Evolutionary conservation across 2,888 invertebrate genomes (phyloP), one percentile per base, ranked within the genome.

Genomic region (Sesia apiformis): DNA sequence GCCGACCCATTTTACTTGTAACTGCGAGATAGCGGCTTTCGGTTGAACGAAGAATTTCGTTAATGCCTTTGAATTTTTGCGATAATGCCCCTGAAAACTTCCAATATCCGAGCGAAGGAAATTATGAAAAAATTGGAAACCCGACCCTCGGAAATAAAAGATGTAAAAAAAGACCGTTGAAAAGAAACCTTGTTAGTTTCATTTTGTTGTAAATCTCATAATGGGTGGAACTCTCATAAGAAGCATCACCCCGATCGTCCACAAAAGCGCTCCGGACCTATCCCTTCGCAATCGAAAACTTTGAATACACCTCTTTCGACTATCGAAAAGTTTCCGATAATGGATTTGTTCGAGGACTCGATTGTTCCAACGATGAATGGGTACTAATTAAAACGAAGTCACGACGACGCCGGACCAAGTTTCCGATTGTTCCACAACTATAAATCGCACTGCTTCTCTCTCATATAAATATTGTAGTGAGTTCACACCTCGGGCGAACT

Each of bases 361-460:
- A 89, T 88, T 87, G 89, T 88, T 86, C 86, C 67, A 46, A 73
- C 83, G 80, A 87, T 89, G 87, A 90, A 90, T 89, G 87, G 88
- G 84, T 78, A 84, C 88, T 90, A 90, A 90, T 90, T 90, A 90
- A 89, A 90, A 90, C 81, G 84, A 85, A 88, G 87, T 88, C 86
- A 83, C 80, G 81, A 75, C 83, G 81, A 75, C 68, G 81, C 74
- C 70, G 80, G 85, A 81, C 84, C 77, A 83, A 87, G 78, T 86
- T 86, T 71, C 70, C 79, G 79, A 86, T 85, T 86, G 84, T 87
- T 84, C 77, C 76, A 74, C 62, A 79, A 84, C 85, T 84, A 84
- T 84, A 86, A 87, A 86, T 86, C 84, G 82, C 74, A 70, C 78
- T 69, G 65, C 74, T 66, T 69, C 74, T 75, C 75, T 70, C 79